Evolutionary conservation across 2,888 invertebrate species (phyloP).

Genomic region (Microdon myrmicae): DNA sequence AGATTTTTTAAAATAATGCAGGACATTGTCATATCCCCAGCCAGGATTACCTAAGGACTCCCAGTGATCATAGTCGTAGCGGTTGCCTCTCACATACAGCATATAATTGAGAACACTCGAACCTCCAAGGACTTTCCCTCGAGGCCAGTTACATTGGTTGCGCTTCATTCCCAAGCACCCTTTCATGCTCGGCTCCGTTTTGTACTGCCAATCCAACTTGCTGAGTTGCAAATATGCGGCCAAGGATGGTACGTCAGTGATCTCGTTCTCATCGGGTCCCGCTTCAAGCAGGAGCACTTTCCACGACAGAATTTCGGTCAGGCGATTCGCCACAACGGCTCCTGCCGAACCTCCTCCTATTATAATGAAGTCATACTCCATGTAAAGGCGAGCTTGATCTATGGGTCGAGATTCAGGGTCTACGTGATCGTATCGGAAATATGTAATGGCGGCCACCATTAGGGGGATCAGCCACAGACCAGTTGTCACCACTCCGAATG

Average conservation of each 20-base stretch:
- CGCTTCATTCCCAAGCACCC: slow-evolving; percentile 86
- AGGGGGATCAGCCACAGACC: slow-evolving; percentile 87
- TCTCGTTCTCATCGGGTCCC: slow-evolving; percentile 88
- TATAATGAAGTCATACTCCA: slow-evolving; percentile 87
- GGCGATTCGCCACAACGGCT: slow-evolving; percentile 84
- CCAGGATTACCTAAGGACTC: slow-evolving; percentile 85
- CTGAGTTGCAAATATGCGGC: slow-evolving; percentile 88
- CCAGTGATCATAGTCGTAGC: slow-evolving; percentile 90
- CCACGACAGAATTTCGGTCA: slow-evolving; percentile 82
- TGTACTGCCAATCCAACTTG: slow-evolving; percentile 89
- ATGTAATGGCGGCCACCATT: slow-evolving; percentile 82
- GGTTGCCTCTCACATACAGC: slow-evolving; percentile 88
- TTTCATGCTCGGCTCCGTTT: slow-evolving; percentile 83
- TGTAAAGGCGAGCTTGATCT: slow-evolving; percentile 74
- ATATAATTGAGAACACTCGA: slow-evolving; percentile 89
- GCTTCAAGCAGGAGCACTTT: slow-evolving; percentile 83
- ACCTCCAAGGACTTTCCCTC: slow-evolving; percentile 90
- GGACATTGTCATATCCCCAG: slow-evolving; percentile 86
- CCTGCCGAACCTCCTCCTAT: slow-evolving; percentile 91
- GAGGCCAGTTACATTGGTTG: slow-evolving; percentile 86
- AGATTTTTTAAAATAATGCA: slow-evolving; percentile 90
- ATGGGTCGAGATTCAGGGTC: slow-evolving; percentile 84
- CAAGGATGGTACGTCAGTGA: slow-evolving; percentile 86
- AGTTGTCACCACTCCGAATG: slow-evolving; percentile 79
- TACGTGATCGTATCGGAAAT: slow-evolving; percentile 80